Evolutionary conservation across 2,797 vertebrate genomes (phyloP).

Genomic region (Novumbra hubbsi): DNA sequence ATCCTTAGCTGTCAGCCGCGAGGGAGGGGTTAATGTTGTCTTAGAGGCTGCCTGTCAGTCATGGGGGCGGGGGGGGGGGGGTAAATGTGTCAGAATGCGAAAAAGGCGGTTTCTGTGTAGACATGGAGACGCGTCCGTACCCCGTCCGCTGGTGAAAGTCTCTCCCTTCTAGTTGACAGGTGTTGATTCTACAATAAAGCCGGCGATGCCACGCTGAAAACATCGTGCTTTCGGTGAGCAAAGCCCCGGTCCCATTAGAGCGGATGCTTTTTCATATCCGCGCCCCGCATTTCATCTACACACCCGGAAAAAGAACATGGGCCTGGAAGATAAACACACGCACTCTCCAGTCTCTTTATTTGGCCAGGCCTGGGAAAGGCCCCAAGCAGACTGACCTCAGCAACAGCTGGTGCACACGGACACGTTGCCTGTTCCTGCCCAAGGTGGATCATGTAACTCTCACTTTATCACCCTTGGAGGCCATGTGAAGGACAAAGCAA

Average conservation of each 20-base stretch:
- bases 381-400: slow-evolving; percentile 68
- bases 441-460: slow-evolving; percentile 88
- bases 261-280: slow-evolving; percentile 59
- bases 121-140: slow-evolving; percentile 48
- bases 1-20: slow-evolving; percentile 63
- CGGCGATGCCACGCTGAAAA: slow-evolving; percentile 69
- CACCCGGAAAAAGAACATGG: slow-evolving; percentile 47
- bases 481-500: slow-evolving; percentile 90
- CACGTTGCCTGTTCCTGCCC: slow-evolving; percentile 87
- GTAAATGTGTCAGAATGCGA: slow-evolving; percentile 31
- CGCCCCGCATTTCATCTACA: slow-evolving; percentile 48
- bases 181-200: slow-evolving; percentile 75
- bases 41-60: slow-evolving; percentile 65
- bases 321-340: slow-evolving; percentile 3
- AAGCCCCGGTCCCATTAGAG: slow-evolving; percentile 63
- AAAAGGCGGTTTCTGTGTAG: slow-evolving; percentile 26
- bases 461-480: slow-evolving; percentile 93
- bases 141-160: slow-evolving; percentile 35
- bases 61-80: slow-evolving; percentile 34
- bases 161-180: slow-evolving; percentile 69
- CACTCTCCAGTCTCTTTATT: slow-evolving; percentile 72
- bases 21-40: slow-evolving; percentile 60
- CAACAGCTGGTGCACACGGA: slow-evolving; percentile 87
- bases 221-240: slow-evolving; percentile 70
- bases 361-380: slow-evolving; percentile 75